Evolutionary conservation across 2,113 vertebrate genomes (phyloP).

Genomic region (Furnarius figulus): DNA sequence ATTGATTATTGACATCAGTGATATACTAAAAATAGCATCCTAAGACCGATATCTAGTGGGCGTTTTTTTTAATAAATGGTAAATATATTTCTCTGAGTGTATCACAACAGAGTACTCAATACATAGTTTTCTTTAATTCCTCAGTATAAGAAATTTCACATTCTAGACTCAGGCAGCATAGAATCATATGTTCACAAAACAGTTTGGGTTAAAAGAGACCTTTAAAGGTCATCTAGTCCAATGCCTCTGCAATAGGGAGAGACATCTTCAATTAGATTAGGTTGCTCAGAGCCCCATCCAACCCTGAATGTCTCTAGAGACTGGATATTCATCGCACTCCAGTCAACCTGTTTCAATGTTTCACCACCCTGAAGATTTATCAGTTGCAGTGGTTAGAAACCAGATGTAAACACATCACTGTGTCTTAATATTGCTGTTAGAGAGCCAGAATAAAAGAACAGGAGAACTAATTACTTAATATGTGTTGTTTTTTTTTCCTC

Average conservation of each 20-base stretch:
- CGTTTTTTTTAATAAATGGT: background rate
- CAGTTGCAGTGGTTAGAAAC: slow-evolving; percentile 28
- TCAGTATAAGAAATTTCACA: background rate
- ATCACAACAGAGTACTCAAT: background rate
- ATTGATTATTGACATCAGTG: background rate
- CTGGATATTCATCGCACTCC: fast-evolving
- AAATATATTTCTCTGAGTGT: background rate
- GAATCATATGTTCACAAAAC: background rate
- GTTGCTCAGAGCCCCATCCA: background rate
- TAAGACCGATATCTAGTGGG: background rate
- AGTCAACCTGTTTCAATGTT: background rate
- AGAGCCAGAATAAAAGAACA: slow-evolving; percentile 48
- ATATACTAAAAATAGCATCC: background rate
- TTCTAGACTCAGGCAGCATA: background rate
- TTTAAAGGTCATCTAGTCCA: background rate
- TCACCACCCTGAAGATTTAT: background rate
- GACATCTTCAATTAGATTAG: background rate
- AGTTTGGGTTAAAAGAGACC: background rate
- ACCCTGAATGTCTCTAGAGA: background rate
- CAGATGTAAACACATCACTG: slow-evolving; percentile 17
- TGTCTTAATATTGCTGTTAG: slow-evolving; percentile 18
- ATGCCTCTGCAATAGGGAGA: fast-evolving
- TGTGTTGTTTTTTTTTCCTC: background rate
- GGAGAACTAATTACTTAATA: slow-evolving; percentile 33
- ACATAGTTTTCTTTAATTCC: slow-evolving; percentile 3